Evolutionary conservation across 2,888 invertebrate genomes (phyloP), one percentile per base, ranked within the genome.

Genomic region (Halictus quadricinctus): DNA sequence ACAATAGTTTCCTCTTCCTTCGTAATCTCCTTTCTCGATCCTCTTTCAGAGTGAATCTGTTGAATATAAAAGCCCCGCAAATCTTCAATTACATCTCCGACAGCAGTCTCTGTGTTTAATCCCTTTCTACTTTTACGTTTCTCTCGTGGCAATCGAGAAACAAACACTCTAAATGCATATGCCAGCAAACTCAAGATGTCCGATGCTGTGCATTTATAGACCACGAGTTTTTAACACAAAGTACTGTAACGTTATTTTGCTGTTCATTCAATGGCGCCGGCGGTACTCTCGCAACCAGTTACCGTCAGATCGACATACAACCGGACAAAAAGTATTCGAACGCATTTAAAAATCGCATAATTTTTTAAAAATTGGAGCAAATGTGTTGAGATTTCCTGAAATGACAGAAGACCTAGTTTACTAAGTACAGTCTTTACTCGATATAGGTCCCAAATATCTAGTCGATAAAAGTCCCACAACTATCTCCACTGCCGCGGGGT

Each of bases 121-220:
- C 60, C 21, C 54, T 74, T 60, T 70, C 70, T 74, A 74, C 60
- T 81, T 76, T 79, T n/a, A 29, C 18, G 48, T 69, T 46, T 72
- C 80, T 72, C 80, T 54, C 73, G 36, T 21, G 43, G 76, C 66
- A 74, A 82, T 82, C 58, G 60, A 43, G 70, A 41, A 82, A 75
- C 81, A 70, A 84, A 58, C 48, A 58, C 46, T 64, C 21, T 79
- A 79, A 76, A 76, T 81, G 46, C 73, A n/a, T 36, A 46, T 58
- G 66, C 69, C 21, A 10, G 13, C 76, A 43, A 13, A 12, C 15
- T 36, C 76, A 69, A 64, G 60, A 80, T 83, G 60, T 73, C 60
- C 80, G 69, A 70, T 80, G 74, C 6, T 54, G 18, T 54, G 72
- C 73, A 72, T 60, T 60, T 80, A 54, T 77, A n/a, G 64, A 21